phyloP scores from a whole-genome alignment of 2,113 vertebrate genomes.

The Centropus bengalensis region DNA sequence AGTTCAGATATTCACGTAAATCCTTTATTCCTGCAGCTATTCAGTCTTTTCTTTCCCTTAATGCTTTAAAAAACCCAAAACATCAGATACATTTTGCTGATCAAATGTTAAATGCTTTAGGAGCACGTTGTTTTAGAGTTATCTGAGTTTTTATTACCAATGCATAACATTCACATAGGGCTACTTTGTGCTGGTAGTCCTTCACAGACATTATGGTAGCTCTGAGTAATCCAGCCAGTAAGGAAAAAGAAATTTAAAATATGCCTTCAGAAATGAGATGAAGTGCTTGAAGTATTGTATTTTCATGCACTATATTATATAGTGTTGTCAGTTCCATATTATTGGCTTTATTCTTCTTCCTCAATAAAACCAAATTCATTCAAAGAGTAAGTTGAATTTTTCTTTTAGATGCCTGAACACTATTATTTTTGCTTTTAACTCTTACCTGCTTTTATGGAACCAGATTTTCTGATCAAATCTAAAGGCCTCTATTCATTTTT shows the following conservation, averaged over 20 bases:
- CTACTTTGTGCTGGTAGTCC: not conserved
- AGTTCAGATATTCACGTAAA: not conserved
- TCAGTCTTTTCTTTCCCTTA: not conserved
- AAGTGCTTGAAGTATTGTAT: not conserved
- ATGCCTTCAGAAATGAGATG: not conserved
- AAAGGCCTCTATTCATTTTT: not conserved
- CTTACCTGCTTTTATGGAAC: not conserved
- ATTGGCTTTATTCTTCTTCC: not conserved
- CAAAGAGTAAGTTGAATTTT: not conserved
- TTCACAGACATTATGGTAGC: not conserved
- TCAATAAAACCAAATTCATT: not conserved
- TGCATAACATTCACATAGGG: not conserved
- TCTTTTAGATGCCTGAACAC: not conserved
- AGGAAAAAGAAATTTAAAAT: slow-evolving; percentile 11
- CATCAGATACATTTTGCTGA: slow-evolving; percentile 11
- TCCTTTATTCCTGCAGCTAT: not conserved
- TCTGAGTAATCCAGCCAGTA: not conserved
- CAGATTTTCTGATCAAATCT: not conserved
- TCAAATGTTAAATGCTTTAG: slow-evolving; percentile 19
- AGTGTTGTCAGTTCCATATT: not conserved
- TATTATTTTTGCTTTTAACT: not conserved
- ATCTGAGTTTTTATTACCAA: slow-evolving; percentile 27
- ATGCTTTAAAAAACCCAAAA: slow-evolving; percentile 5
- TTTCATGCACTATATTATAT: not conserved
- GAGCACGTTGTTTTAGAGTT: slow-evolving; percentile 9